Base-by-base conservation (phyloP, 2,888 invertebrate genomes). In the Lobophora halterata region DNA sequence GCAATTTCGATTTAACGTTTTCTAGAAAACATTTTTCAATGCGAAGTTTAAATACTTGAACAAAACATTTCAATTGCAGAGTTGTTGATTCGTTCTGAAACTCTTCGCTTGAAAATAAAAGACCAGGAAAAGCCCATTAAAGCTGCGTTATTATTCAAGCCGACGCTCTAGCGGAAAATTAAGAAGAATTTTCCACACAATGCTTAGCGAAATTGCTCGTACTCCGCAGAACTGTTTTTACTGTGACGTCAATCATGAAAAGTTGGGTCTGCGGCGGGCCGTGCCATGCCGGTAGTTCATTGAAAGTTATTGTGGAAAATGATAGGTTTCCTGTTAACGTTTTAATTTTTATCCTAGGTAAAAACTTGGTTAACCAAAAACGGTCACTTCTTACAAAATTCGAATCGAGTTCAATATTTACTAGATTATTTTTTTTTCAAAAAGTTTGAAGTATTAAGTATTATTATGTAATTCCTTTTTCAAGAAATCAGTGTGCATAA, bases 81-180 rank as follows among this genome's bases (percentile, higher is more conserved):
- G 51, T 46, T 56, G 48, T 53, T 55, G 51, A 61, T 63, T 65
- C 58, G 55, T 47, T 55, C 47, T 52, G 46, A 58, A 61, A 65
- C 57, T 58, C 55, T 60, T 59, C 58, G 55, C 54, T 53, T 55
- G 53, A 55, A 66, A 75, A 71, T 71, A 70, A 76, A 74, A 61
- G 61, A 63, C 61, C 63, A 63, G 69, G 59, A 63, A 70, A 65
- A 63, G 58, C 61, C 70, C 67, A 71, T 76, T 74, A 74, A 70
- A 72, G 66, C 58, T 51, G 52, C 64, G 60, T 70, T 75, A 73
- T 75, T 72, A 74, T 77, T 77, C 73, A 72, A 63, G 60, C 52
- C 66, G 49, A 64, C 66, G 63, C 56, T 65, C 63, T 52, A 61
- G 62, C 77, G 77, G 76, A 79, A 80, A 81, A 82, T 82, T 79